phyloP scores from a whole-genome alignment of 2,888 invertebrate genomes.

The Galerucella nymphaeae region DNA sequence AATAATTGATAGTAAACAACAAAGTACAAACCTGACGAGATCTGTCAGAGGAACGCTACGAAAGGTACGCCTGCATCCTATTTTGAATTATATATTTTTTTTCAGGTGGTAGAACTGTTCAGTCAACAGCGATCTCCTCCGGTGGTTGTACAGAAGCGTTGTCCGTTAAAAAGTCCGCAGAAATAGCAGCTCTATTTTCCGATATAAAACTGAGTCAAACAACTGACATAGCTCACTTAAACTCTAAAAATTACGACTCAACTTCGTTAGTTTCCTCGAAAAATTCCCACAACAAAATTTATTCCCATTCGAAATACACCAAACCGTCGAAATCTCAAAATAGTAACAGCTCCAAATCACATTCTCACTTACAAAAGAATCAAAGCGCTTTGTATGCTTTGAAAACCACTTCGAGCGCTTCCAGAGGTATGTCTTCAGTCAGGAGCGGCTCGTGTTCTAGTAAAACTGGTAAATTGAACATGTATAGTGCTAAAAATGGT shows the following conservation, averaged over 20 bases:
- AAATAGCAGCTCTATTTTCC: slow-evolving; percentile 87
- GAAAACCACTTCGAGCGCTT: slow-evolving; percentile 11
- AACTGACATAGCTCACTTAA: slow-evolving; percentile 72
- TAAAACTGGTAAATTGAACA: slow-evolving; percentile 46
- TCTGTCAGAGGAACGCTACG: no score
- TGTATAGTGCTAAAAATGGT: slow-evolving; percentile 64
- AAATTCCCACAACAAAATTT: slow-evolving; percentile 51
- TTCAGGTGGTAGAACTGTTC: slow-evolving; percentile 45
- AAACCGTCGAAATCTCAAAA: slow-evolving; percentile 46
- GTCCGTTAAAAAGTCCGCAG: slow-evolving; percentile 88
- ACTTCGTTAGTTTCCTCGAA: slow-evolving; percentile 48
- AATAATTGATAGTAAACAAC: no score
- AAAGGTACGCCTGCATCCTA: no score
- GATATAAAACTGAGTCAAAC: slow-evolving; percentile 79
- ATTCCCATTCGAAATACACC: slow-evolving; percentile 46
- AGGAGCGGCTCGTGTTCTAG: slow-evolving; percentile 20
- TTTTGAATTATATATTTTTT: slow-evolving; percentile 5
- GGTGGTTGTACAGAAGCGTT: slow-evolving; percentile 71
- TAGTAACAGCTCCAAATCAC: slow-evolving; percentile 20
- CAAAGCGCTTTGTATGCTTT: slow-evolving; percentile 35
- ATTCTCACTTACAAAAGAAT: slow-evolving; percentile 35
- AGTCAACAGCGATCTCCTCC: slow-evolving; percentile 52
- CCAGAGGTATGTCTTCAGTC: slow-evolving; percentile 24
- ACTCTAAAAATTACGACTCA: slow-evolving; percentile 52
- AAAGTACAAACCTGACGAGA: no score